These are phyloP conservation scores for Telmatherina bonti DNA, from an alignment of 2,797 vertebrate genomes.

Conservation along the genomic window DNA sequence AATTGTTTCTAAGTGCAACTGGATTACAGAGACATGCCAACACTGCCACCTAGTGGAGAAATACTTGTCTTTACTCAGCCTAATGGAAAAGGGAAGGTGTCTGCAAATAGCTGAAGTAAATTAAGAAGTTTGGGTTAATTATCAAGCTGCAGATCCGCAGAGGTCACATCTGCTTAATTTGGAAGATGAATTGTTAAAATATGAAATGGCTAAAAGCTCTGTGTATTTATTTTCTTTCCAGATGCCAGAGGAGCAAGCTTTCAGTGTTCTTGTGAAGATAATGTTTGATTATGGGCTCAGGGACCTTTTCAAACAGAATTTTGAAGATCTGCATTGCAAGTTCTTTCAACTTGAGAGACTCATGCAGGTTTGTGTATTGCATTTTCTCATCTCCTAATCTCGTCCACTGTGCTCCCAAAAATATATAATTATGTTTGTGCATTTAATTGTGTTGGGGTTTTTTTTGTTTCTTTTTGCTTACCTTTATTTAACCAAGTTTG, in stretches of 20 bases:
- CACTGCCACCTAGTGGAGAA: slow-evolving; percentile 64
- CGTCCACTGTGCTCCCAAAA: not conserved
- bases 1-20: not conserved
- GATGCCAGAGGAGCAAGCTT: slow-evolving; percentile 99
- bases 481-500: not conserved
- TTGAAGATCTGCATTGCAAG: slow-evolving; percentile 99
- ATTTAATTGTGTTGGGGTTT: not conserved
- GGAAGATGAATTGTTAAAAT: not conserved
- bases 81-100: not conserved
- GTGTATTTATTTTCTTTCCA: slow-evolving; percentile 57
- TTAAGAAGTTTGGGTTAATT: not conserved
- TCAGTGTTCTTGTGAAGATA: slow-evolving; percentile 99
- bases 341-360: slow-evolving; percentile 98
- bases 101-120: not conserved
- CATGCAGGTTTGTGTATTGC: slow-evolving; percentile 90
- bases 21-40: slow-evolving; percentile 1
- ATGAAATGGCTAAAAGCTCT: not conserved
- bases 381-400: not conserved
- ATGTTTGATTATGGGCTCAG: slow-evolving; percentile 99
- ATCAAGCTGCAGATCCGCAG: not conserved
- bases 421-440: not conserved
- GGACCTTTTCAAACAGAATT: slow-evolving; percentile 99
- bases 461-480: not conserved
- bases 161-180: not conserved
- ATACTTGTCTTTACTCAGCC: not conserved